These are phyloP conservation scores for Botia kubotai DNA, from an alignment of 2,797 vertebrate genomes.

Conservation along the genomic window DNA sequence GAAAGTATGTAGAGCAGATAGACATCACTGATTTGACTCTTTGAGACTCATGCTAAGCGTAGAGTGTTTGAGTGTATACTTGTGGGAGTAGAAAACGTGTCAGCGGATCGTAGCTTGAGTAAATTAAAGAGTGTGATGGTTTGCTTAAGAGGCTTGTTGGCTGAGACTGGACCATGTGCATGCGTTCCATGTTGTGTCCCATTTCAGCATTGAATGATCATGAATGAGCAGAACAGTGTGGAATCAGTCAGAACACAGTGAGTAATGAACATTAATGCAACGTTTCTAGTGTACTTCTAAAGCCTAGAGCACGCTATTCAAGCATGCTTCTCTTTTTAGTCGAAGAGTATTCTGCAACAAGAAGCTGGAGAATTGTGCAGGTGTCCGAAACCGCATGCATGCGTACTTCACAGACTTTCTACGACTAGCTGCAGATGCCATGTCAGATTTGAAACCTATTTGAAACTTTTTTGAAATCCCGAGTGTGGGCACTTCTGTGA, in stretches of 20 bases:
- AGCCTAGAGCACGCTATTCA: neutral
- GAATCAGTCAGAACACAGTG: conserved; percentile 15
- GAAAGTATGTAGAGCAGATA: neutral
- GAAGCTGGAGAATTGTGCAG: too few relatives aligned
- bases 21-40: neutral
- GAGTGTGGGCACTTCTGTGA: neutral
- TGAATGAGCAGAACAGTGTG: conserved; percentile 13
- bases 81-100: conserved; percentile 21
- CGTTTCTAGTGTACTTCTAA: neutral
- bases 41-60: conserved; percentile 3
- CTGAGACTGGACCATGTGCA: conserved; percentile 7
- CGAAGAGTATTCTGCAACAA: neutral
- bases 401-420: neutral
- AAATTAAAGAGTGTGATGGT: conserved; percentile 39
- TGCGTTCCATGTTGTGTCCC: neutral
- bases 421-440: neutral
- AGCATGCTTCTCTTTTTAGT: neutral
- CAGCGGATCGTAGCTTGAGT: conserved; percentile 15
- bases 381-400: neutral
- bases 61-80: conserved; percentile 47
- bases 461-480: neutral
- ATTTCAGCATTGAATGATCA: conserved; percentile 24
- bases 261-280: conserved; percentile 28
- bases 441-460: neutral
- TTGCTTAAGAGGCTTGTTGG: conserved; percentile 26